Percentiles rank a stretch among this genome's conserved stretches.
phyloP scores from a whole-genome alignment of 2,113 vertebrate genomes.

The Oryzias woworae region DNA sequence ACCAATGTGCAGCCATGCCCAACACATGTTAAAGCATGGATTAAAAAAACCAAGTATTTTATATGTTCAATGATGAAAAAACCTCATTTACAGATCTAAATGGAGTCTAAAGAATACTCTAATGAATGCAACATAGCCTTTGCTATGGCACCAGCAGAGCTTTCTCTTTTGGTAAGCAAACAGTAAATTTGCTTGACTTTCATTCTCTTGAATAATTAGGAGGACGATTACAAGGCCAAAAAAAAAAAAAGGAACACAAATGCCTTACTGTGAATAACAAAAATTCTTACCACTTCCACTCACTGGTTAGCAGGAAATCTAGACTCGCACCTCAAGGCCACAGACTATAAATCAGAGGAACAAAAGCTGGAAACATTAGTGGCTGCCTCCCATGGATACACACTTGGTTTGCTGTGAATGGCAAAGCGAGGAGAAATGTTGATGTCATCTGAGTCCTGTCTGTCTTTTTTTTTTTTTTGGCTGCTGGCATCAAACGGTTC shows the following conservation, averaged over 20 bases:
- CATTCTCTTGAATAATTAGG: constrained; percentile 47
- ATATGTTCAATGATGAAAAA: too few relatives aligned
- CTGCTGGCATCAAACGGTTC: constrained; percentile 17
- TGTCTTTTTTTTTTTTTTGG: too few relatives aligned
- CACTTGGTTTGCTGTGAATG: constrained; percentile 32
- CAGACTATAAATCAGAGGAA: constrained; percentile 66
- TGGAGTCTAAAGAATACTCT: not conserved
- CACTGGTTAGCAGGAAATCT: constrained; percentile 51
- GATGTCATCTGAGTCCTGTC: constrained; percentile 21
- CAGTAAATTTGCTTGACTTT: constrained; percentile 28
- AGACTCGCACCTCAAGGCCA: constrained; percentile 53
- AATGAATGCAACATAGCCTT: not conserved
- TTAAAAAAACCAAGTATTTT: too few relatives aligned
- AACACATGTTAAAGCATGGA: too few relatives aligned
- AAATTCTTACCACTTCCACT: constrained; percentile 35
- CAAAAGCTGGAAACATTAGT: constrained; percentile 72
- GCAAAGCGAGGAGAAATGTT: constrained; percentile 46
- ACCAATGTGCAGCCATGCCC: too few relatives aligned
- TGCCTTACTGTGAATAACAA: constrained; percentile 31
- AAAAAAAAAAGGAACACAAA: constrained; percentile 19
- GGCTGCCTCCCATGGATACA: constrained; percentile 58
- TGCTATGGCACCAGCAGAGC: not conserved
- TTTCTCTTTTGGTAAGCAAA: constrained; percentile 13
- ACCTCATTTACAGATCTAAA: too few relatives aligned
- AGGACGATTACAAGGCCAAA: constrained; percentile 46